These are phyloP conservation scores for Sympetrum striolatum DNA, from an alignment of 2,888 invertebrate genomes.

Conservation along the genomic window DNA sequence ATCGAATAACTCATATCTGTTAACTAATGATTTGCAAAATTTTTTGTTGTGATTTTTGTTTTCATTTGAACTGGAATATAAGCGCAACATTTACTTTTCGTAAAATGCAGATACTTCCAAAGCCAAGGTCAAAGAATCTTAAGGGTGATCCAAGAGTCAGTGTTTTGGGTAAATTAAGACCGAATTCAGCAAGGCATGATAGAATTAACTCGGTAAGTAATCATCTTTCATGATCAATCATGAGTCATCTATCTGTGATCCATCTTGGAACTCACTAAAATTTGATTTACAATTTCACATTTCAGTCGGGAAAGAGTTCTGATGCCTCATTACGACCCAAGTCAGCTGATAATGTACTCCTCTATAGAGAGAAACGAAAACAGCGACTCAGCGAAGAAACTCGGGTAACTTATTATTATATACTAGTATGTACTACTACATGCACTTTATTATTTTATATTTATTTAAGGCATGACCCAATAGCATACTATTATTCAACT, in stretches of 20 bases:
- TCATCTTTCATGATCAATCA: no score
- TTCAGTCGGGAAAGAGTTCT: background rate
- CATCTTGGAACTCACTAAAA: background rate
- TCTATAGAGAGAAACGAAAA: background rate
- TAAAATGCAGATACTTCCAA: background rate
- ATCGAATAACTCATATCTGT: background rate
- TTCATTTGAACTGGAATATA: no score
- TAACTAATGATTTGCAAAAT: no score
- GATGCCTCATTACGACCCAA: background rate
- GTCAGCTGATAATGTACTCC: background rate
- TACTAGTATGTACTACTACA: no score
- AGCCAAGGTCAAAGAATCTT: background rate
- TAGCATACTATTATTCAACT: no score
- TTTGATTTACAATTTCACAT: background rate
- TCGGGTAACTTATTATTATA: no score
- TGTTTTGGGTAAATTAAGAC: background rate
- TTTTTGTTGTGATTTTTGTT: no score
- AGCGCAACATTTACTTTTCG: background rate
- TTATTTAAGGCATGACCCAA: no score
- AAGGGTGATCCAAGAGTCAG: background rate
- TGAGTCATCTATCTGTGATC: background rate
- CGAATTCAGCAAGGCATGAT: background rate
- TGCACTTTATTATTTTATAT: no score
- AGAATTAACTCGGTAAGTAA: background rate
- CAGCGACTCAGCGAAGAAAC: no score